Evolutionary conservation across 2,797 vertebrate genomes (phyloP), one percentile per base, ranked within the genome.

Genomic region (Crocidura indochinensis): DNA sequence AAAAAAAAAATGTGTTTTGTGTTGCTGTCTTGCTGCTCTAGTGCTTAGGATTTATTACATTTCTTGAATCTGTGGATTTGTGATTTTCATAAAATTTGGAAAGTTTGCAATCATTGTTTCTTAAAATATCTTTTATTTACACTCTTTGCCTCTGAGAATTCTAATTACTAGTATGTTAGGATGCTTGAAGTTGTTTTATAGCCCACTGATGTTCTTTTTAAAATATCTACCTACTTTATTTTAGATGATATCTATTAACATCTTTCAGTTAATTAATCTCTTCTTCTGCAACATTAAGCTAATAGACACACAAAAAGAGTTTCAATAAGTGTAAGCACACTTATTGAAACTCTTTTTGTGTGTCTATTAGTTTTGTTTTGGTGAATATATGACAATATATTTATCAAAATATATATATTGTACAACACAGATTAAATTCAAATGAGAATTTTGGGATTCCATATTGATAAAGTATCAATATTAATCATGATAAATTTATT

Each of bases 231-330:
- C 64, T 1, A 12, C 20, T 82, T 80, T 81, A 75, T 49, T 87
- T 88, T 73, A 14, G 9, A 62, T 31, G 44, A 12, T 49, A 79
- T 88, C 60, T 56, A 79, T 26, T 74, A 20, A 49, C 62, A 26
- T 19, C 51, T 92, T 74, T 22, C 84, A 60, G 20, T 68, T 74
- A 77, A 56, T 44, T 22, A 83, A 73, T 65, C 10, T 56, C 80
- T 84, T 89, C 47, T 92, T 79, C 68, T 88, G 68, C 20, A 85
- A 51, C 80, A 75, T 93, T 69, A 93, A 80, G 68, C 75, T 80
- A n/a, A n/a, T n/a, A n/a, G n/a, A n/a, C n/a, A n/a, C n/a, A n/a
- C n/a, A n/a, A n/a, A n/a, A n/a, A n/a, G n/a, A n/a, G n/a, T n/a
- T n/a, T n/a, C n/a, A n/a, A n/a, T n/a, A n/a, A n/a, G n/a, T n/a